Conservation (phyloP, 2,888 invertebrate genomes). For the Plebejus argus region DNA sequence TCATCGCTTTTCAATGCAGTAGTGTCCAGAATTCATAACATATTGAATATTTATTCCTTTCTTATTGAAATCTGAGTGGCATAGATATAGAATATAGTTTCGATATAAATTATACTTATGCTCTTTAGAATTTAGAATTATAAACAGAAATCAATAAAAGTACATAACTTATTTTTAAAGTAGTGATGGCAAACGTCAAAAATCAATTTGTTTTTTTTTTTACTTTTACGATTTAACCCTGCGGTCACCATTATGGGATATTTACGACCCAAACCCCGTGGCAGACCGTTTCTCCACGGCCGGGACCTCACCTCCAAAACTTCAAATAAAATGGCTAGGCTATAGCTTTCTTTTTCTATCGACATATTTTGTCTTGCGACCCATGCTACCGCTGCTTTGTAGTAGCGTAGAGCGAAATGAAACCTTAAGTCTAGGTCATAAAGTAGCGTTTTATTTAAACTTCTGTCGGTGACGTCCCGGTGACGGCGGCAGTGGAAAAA, state of each 20-base stretch:
- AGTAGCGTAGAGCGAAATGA: too few species aligned
- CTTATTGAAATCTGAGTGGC: slow-evolving; percentile 1
- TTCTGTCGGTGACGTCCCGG: too few species aligned
- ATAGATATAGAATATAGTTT: neutral
- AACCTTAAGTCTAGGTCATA: too few species aligned
- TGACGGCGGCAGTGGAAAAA: too few species aligned
- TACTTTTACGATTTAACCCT: slow-evolving; percentile 2
- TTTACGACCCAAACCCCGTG: neutral
- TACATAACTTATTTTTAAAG: neutral
- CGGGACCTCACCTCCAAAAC: too few species aligned
- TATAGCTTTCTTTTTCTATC: too few species aligned
- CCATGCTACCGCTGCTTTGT: too few species aligned
- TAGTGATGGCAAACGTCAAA: neutral
- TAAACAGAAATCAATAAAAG: neutral
- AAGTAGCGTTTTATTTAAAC: too few species aligned
- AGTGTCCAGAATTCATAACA: neutral
- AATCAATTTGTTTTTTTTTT: neutral
- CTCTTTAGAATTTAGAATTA: neutral
- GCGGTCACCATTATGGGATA: neutral
- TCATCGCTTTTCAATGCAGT: too few species aligned
- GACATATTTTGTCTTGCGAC: too few species aligned
- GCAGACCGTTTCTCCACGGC: neutral
- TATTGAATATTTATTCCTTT: neutral
- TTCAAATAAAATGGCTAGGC: too few species aligned
- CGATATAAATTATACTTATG: neutral